Base-by-base conservation (phyloP, 2,888 invertebrate species). In the Heliconius hortense region DNA sequence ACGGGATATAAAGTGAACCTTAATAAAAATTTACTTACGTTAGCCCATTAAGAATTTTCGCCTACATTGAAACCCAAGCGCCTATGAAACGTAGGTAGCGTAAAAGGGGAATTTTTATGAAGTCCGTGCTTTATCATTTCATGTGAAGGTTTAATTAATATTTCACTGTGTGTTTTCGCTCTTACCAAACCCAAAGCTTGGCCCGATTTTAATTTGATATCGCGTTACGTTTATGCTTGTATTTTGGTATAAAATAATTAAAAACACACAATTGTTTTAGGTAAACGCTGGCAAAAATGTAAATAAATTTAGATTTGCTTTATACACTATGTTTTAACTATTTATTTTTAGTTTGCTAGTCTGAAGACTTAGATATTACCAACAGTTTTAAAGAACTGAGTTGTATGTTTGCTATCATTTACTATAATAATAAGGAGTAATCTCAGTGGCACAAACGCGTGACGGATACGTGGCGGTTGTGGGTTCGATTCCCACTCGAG, bases 111-210 rank as follows among this genome's bases (percentile, higher is more conserved):
- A 73, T 82, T 85, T 86, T 85, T 83, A 84, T 80, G 78, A 82
- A 82, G 76, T 82, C 77, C 86, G 87, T 87, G 86, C 85, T 87
- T 84, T 88, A 87, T 89, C 87, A 84, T 80, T 80, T 77, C 78
- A 81, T 78, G 82, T 82, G 80, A 79, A 83, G 82, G 83, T 83
- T 86, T 88, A 89, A 89, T 89, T 87, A 88, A 87, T 87, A 84
- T 82, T 83, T 81, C 81, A 79, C 74, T 87, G 86, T 88, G 86
- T 87, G 82, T 84, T 86, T 83, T 84, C 83, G 83, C 83, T 83
- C 81, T 82, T 78, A 78, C 81, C 82, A 82, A 84, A 83, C 82
- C 79, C 80, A 79, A 77, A 82, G 81, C 81, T 84, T 83, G 84
- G 81, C 79, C 66, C 80, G 81, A 82, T 84, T 86, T 83, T 81